Conservation (phyloP, 2,113 vertebrate species). For the Ciconia boyciana region DNA sequence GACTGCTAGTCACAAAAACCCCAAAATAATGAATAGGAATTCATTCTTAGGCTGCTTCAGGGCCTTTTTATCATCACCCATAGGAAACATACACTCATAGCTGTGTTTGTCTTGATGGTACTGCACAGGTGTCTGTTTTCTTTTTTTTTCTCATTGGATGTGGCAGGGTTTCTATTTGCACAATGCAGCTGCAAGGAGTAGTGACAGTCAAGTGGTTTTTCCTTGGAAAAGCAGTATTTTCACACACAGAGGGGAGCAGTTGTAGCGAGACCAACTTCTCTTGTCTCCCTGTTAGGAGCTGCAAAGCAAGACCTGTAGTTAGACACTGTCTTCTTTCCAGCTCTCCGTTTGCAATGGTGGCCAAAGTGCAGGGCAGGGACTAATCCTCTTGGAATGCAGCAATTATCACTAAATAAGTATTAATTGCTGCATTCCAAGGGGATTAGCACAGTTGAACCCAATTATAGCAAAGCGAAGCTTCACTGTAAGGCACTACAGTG, state of each 20-base stretch:
- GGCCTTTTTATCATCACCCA: background rate
- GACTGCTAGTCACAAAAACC: background rate
- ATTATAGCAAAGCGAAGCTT: slow-evolving; percentile 26
- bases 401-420: slow-evolving; percentile 53
- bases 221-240: slow-evolving; percentile 4
- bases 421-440: slow-evolving; percentile 60
- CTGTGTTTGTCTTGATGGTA: background rate
- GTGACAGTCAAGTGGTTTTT: background rate
- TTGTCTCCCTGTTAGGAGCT: background rate
- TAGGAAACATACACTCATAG: background rate
- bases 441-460: slow-evolving; percentile 60
- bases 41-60: background rate
- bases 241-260: background rate
- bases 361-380: slow-evolving; percentile 3
- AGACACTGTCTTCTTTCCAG: background rate
- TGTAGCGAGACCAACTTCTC: background rate
- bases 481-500: background rate
- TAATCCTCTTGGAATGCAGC: slow-evolving; percentile 63
- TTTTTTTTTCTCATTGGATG: background rate
- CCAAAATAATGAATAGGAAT: background rate
- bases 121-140: background rate
- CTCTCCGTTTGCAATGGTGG: background rate
- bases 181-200: background rate
- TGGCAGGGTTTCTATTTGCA: background rate
- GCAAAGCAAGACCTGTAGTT: background rate